These are phyloP conservation scores for Heliangelus exortis DNA, from an alignment of 2,797 vertebrate species.

Conservation along the genomic window DNA sequence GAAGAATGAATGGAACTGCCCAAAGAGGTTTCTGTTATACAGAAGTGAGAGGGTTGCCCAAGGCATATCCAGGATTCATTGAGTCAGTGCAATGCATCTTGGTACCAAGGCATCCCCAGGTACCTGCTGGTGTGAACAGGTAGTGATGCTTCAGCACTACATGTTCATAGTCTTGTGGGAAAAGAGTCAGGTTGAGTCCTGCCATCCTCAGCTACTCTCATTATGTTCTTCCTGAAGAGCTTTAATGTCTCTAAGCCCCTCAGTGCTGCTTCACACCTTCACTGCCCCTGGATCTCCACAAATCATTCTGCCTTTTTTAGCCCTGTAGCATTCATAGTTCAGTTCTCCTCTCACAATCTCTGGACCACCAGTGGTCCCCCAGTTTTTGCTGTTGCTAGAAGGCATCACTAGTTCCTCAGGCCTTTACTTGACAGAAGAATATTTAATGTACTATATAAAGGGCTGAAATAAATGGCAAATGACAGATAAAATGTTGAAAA, in stretches of 20 bases:
- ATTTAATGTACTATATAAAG: conserved; percentile 14
- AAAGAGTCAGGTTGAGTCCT: accelerated
- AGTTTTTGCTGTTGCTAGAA: not conserved
- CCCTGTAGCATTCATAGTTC: not conserved
- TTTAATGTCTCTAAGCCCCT: not conserved
- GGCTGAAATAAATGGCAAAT: conserved; percentile 62
- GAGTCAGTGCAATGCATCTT: not conserved
- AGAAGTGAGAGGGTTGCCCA: not conserved
- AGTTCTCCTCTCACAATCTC: not conserved
- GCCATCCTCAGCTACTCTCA: accelerated
- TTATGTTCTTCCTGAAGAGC: not conserved
- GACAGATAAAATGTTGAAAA: conserved; percentile 71
- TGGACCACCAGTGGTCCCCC: not conserved
- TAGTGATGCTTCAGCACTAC: accelerated
- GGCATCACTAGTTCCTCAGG: not conserved
- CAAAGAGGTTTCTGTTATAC: not conserved
- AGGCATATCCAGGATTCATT: accelerated
- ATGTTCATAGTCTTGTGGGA: accelerated
- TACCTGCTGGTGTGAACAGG: not conserved
- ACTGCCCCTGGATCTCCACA: not conserved
- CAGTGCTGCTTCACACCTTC: not conserved
- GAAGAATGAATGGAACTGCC: not conserved
- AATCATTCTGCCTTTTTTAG: not conserved
- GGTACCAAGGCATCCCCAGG: not conserved
- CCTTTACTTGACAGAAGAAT: conserved; percentile 2